Conservation (phyloP, 2,113 vertebrate genomes). For the Phocoena phocoena region DNA sequence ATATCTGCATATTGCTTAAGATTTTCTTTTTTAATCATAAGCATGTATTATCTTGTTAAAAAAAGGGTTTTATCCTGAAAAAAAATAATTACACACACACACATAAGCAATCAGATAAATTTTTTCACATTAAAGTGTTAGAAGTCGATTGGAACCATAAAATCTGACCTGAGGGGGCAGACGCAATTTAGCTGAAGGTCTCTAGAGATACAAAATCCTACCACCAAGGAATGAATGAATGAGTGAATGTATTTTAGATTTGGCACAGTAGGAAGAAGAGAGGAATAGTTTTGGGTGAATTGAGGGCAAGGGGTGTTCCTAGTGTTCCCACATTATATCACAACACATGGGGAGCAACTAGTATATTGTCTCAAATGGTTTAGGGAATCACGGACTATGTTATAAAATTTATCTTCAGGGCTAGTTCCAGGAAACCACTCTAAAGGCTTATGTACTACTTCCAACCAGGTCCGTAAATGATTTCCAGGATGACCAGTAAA, state of each 20-base stretch:
- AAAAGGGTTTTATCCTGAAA: slow-evolving; percentile 2
- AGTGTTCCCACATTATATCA: neutral
- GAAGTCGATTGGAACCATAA: slow-evolving; percentile 3
- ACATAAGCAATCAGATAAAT: neutral
- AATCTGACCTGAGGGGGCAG: neutral
- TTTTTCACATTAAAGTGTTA: neutral
- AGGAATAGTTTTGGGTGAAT: neutral
- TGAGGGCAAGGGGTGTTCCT: neutral
- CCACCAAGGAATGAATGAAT: neutral
- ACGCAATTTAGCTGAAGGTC: neutral
- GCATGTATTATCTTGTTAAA: neutral
- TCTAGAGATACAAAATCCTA: slow-evolving; percentile 16
- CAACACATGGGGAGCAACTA: neutral
- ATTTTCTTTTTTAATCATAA: slow-evolving; percentile 22
- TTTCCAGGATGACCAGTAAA: neutral
- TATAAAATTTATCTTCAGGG: neutral
- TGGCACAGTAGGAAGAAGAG: neutral
- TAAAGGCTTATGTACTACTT: neutral
- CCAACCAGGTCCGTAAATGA: neutral
- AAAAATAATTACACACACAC: neutral
- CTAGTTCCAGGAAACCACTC: neutral
- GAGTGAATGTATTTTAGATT: neutral
- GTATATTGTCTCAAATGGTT: neutral
- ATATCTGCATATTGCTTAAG: neutral
- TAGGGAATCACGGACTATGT: neutral